Evolutionary conservation across 1,140 invertebrate genomes (phyloP).

Genomic region (Oreohelix idahoensis): DNA sequence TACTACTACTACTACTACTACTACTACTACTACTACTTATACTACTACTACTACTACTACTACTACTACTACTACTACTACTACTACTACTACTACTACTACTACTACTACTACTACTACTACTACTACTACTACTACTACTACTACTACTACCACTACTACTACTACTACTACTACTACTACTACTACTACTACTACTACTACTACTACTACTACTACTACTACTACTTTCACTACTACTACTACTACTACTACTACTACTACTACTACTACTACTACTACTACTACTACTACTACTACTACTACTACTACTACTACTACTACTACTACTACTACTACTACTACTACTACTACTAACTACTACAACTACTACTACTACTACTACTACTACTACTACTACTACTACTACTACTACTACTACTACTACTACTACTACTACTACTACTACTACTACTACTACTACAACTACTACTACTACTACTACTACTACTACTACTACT

Average conservation of each 20-base stretch:
- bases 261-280: slow-evolving; percentile 9
- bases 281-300: background rate
- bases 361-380: background rate
- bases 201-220: slow-evolving; percentile 7
- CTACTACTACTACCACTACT: slow-evolving; percentile 19
- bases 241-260: background rate
- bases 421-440: no score
- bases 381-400: background rate
- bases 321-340: slow-evolving; percentile 12
- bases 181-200: slow-evolving; percentile 26
- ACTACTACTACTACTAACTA: no score
- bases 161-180: slow-evolving; percentile 24
- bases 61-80: background rate
- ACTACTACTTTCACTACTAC: no score
- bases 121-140: slow-evolving; percentile 22
- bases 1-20: no score
- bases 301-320: background rate
- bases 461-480: no score
- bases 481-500: no score
- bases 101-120: background rate
- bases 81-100: background rate
- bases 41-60: no score
- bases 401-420: slow-evolving; percentile 11
- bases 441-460: no score
- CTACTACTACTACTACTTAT: no score